Percentiles rank a stretch among this genome's conserved stretches.
phyloP scores from a whole-genome alignment of 2,113 vertebrate genomes.

The Leucosticte australis region DNA sequence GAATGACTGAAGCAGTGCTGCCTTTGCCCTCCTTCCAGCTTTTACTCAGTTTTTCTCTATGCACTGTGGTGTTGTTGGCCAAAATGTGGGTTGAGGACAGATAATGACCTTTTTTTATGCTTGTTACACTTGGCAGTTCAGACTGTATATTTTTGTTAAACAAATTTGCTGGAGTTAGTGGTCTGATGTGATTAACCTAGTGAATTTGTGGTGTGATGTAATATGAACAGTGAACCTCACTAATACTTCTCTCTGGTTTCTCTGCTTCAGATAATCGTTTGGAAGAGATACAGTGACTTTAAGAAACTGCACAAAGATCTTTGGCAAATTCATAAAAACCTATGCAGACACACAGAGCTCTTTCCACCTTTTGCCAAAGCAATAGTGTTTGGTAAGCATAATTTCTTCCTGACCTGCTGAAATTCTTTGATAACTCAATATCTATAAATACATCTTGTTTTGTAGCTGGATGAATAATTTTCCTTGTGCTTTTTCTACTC shows the following conservation, averaged over 20 bases:
- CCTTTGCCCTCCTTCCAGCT: not conserved
- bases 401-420: conserved; percentile 39
- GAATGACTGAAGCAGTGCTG: not conserved
- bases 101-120: not conserved
- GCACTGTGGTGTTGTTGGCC: not conserved
- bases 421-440: not conserved
- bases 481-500: not conserved
- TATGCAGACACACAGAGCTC: conserved; percentile 89
- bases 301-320: conserved; percentile 96
- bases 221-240: not conserved
- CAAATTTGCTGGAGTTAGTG: not conserved
- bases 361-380: conserved; percentile 97
- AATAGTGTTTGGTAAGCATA: conserved; percentile 92
- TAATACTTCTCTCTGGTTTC: conserved; percentile 39
- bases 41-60: not conserved
- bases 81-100: not conserved
- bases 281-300: conserved; percentile 98
- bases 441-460: not conserved
- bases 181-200: not conserved
- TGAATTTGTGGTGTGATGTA: not conserved
- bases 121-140: not conserved
- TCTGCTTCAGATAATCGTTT: conserved; percentile 88
- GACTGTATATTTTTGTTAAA: not conserved
- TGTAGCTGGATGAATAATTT: not conserved
- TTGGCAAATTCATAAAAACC: conserved; percentile 92